Evolutionary conservation across 2,797 vertebrate genomes (phyloP).

Genomic region (Malacoctenus gilli): DNA sequence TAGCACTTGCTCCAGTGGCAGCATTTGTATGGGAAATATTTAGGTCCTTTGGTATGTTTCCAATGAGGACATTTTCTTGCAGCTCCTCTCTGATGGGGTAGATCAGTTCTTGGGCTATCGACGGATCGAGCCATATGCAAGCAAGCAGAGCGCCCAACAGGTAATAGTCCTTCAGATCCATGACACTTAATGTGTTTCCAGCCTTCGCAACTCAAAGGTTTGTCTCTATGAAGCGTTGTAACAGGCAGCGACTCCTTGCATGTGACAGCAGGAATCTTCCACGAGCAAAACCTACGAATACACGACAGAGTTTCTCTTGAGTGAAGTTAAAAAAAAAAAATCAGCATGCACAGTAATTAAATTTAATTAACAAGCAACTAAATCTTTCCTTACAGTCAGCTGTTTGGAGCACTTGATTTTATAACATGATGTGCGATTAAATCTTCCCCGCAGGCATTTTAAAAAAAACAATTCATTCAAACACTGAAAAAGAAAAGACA

Average conservation of each 20-base stretch:
- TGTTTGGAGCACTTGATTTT: slow-evolving; percentile 3
- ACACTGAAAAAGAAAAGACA: slow-evolving; percentile 29
- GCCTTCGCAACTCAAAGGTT: slow-evolving; percentile 83
- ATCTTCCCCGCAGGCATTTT: slow-evolving; percentile 5
- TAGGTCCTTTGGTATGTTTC: slow-evolving; percentile 99
- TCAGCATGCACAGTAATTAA: slow-evolving; percentile 41
- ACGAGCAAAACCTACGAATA: slow-evolving; percentile 88
- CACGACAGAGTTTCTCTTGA: slow-evolving; percentile 75
- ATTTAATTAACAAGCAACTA: slow-evolving; percentile 28
- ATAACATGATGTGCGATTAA: slow-evolving; percentile 4
- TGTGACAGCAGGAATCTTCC: slow-evolving; percentile 88
- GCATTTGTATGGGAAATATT: slow-evolving; percentile 98
- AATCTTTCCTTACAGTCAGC: slow-evolving; percentile 11
- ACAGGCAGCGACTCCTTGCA: slow-evolving; percentile 85
- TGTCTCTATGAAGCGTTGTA: slow-evolving; percentile 83
- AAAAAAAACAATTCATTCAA: slow-evolving; percentile 18
- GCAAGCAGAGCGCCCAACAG: slow-evolving; percentile 94
- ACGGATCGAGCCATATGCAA: slow-evolving; percentile 96
- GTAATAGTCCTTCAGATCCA: slow-evolving; percentile 99
- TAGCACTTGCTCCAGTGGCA: slow-evolving; percentile 92
- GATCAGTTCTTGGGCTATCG: slow-evolving; percentile 98
- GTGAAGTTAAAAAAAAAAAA: slow-evolving; percentile 58
- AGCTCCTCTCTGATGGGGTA: slow-evolving; percentile 98
- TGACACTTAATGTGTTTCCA: slow-evolving; percentile 84
- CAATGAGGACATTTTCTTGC: slow-evolving; percentile 98